A percentile compares a stretch with the other conserved stretches of the same genome.
Conservation (phyloP, 2,113 vertebrate genomes). For the Lycocorax pyrrhopterus region DNA sequence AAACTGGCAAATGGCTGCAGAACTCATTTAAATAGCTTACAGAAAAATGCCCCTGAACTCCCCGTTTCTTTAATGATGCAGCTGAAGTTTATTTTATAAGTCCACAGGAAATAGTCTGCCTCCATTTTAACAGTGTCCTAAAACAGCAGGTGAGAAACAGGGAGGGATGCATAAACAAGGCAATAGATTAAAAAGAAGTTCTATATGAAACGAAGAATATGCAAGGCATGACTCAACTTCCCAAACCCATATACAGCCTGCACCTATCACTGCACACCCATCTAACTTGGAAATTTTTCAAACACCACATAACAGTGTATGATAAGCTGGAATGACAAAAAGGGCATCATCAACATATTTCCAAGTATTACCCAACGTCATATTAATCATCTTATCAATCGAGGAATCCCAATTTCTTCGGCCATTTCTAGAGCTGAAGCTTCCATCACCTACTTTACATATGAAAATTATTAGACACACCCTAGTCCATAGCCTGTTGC, state of each 20-base stretch:
- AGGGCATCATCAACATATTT: background rate
- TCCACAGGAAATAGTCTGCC: background rate
- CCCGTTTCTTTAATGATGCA: background rate
- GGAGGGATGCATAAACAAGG: background rate
- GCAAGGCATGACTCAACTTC: background rate
- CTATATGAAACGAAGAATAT: background rate
- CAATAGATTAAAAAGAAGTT: background rate
- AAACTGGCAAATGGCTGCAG: background rate
- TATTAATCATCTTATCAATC: background rate
- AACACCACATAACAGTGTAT: background rate
- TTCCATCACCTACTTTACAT: background rate
- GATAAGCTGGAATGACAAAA: background rate
- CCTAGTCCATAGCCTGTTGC: too few species aligned
- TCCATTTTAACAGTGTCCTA: background rate
- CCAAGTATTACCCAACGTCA: background rate
- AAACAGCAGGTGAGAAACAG: background rate
- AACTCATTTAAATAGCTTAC: background rate
- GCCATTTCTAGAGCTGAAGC: background rate
- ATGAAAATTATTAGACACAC: background rate
- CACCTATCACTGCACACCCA: background rate
- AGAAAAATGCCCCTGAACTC: background rate
- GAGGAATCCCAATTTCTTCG: background rate
- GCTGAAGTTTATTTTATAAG: background rate
- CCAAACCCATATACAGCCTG: background rate
- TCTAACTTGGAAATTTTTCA: background rate